phyloP scores from a whole-genome alignment of 2,888 invertebrate genomes.

The Philhelius pedissequus region DNA sequence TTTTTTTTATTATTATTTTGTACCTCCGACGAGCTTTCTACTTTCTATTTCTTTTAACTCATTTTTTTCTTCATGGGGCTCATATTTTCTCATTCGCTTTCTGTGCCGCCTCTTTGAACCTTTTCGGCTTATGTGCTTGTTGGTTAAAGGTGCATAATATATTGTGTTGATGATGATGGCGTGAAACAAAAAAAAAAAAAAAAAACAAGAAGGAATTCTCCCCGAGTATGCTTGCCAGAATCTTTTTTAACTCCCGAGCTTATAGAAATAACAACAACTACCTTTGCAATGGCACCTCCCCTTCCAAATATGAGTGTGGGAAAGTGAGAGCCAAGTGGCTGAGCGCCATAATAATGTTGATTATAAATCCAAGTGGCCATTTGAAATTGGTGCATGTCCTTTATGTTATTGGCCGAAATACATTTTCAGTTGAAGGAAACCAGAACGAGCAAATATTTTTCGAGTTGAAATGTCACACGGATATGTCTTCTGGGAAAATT shows the following conservation, averaged over 20 bases:
- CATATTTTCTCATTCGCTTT: slow-evolving; percentile 31
- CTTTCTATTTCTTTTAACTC: slow-evolving; percentile 40
- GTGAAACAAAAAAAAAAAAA: slow-evolving; percentile 57
- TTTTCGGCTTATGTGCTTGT: slow-evolving; percentile 62
- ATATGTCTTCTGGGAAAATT: too few species aligned
- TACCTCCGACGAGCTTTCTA: slow-evolving; percentile 37
- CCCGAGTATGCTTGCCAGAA: slow-evolving; percentile 4
- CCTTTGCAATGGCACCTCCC: slow-evolving; percentile 26
- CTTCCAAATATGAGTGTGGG: slow-evolving; percentile 10
- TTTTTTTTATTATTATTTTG: slow-evolving; percentile 15
- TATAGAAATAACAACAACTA: slow-evolving; percentile 27
- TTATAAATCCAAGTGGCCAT: slow-evolving; percentile 44
- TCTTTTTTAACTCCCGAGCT: slow-evolving; percentile 20
- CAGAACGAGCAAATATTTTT: not conserved
- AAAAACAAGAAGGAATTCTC: not conserved
- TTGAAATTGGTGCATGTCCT: slow-evolving; percentile 35
- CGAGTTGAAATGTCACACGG: too few species aligned
- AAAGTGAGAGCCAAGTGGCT: slow-evolving; percentile 60
- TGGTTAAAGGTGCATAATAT: slow-evolving; percentile 67
- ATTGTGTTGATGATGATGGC: slow-evolving; percentile 66
- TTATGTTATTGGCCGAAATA: not conserved
- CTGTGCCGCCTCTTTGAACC: slow-evolving; percentile 63
- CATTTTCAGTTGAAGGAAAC: not conserved
- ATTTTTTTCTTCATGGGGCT: slow-evolving; percentile 7
- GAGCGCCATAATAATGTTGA: slow-evolving; percentile 45